phyloP scores from a whole-genome alignment of 2,113 vertebrate genomes.

The Symphodus melops region DNA sequence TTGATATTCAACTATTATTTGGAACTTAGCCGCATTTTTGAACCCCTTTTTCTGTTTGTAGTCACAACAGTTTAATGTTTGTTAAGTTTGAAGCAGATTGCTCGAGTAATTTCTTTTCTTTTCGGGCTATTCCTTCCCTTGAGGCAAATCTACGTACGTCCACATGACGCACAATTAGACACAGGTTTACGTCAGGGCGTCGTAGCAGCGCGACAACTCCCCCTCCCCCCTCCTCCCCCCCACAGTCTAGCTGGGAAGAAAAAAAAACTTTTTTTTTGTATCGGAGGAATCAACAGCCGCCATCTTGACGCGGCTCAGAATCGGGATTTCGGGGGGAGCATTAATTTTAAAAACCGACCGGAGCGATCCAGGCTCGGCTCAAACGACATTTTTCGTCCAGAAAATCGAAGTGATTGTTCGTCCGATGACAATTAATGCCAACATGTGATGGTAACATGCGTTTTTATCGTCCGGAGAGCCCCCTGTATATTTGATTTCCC shows the following conservation, averaged over 20 bases:
- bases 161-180: conserved; percentile 81
- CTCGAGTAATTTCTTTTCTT: not conserved
- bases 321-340: conserved; percentile 87
- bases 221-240: conserved; percentile 84
- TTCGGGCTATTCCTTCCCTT: conserved; percentile 66
- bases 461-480: conserved; percentile 81
- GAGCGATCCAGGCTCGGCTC: conserved; percentile 76
- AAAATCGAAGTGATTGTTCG: conserved; percentile 62
- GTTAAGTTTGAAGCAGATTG: conserved; percentile 15
- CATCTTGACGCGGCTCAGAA: conserved; percentile 95
- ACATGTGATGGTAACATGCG: conserved; percentile 70
- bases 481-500: conserved; percentile 86
- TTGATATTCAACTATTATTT: too few species aligned
- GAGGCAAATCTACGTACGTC: conserved; percentile 67
- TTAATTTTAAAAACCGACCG: conserved; percentile 82
- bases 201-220: conserved; percentile 82
- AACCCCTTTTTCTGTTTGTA: too few species aligned
- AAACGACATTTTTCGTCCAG: conserved; percentile 75
- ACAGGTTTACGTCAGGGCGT: conserved; percentile 83
- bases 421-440: conserved; percentile 67
- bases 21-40: too few species aligned
- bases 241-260: conserved; percentile 90
- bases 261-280: conserved; percentile 93
- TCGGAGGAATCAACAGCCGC: conserved; percentile 97
- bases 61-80: not conserved